Conservation (phyloP, 2,797 vertebrate genomes). For the Scleropages formosus region DNA sequence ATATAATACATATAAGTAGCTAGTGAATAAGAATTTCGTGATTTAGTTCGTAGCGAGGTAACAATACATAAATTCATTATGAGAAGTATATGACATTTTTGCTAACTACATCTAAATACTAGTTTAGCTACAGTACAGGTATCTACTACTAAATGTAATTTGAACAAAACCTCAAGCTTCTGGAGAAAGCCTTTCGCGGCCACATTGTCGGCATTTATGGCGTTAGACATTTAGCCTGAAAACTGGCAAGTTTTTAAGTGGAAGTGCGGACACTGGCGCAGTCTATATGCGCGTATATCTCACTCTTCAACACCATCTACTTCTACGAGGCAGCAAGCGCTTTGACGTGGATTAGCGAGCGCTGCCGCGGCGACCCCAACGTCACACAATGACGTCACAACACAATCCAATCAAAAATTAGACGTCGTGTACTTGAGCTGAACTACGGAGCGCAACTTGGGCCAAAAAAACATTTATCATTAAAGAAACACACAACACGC, state of each 20-base stretch:
- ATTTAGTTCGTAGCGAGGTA: not conserved
- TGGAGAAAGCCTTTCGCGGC: conserved; percentile 62
- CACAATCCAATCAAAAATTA: conserved; percentile 61
- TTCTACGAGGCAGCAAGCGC: not conserved
- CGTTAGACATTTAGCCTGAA: conserved; percentile 59
- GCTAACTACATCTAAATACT: conserved; percentile 14
- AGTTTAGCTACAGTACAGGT: conserved; percentile 23
- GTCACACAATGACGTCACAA: conserved; percentile 42
- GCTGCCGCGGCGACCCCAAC: not conserved
- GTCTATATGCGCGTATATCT: not conserved
- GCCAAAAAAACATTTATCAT: not conserved
- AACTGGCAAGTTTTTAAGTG: conserved; percentile 24
- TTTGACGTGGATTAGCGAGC: conserved; percentile 27
- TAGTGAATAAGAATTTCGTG: too few relatives aligned
- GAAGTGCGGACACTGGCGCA: not conserved
- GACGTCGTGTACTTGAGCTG: conserved; percentile 68
- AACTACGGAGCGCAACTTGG: conserved; percentile 56
- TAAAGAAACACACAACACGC: conserved; percentile 4
- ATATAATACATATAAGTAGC: too few relatives aligned
- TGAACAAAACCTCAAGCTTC: conserved; percentile 61
- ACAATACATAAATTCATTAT: not conserved
- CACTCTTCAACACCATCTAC: not conserved
- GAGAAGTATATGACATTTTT: not conserved
- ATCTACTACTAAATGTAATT: conserved; percentile 45
- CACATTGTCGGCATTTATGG: conserved; percentile 68